A percentile compares a stretch with the other conserved stretches of the same genome.
Evolutionary conservation across 1,140 invertebrate genomes (phyloP).

Genomic region (Tetraneura akinire): DNA sequence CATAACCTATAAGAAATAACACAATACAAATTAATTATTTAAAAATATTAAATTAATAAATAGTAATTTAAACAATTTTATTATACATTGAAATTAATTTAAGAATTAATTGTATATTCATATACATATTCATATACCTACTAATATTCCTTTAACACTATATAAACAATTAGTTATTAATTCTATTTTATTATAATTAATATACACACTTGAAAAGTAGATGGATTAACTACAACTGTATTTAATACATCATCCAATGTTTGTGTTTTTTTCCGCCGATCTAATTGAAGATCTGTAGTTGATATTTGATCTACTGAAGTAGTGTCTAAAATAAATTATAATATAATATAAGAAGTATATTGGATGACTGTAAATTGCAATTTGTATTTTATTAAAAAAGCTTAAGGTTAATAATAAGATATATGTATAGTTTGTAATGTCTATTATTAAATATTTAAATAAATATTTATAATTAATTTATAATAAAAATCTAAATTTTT

Average conservation of each 20-base stretch:
- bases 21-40: neutral
- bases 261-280: neutral
- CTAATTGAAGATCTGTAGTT: conserved; percentile 22
- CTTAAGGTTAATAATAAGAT: no score
- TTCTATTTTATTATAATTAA: no score
- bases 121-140: neutral
- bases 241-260: neutral
- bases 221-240: neutral
- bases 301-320: neutral
- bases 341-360: no score
- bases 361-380: no score
- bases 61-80: neutral
- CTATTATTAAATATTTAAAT: neutral
- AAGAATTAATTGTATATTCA: no score
- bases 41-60: neutral
- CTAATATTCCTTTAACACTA: neutral
- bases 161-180: neutral
- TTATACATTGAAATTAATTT: neutral
- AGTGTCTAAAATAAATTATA: conserved; percentile 8
- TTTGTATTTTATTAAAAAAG: neutral
- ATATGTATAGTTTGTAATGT: no score
- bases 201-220: conserved; percentile 10
- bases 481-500: no score
- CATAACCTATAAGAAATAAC: neutral
- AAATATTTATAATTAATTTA: no score